Conservation (phyloP, 2,113 vertebrate genomes). For the Pholis gunnellus region DNA sequence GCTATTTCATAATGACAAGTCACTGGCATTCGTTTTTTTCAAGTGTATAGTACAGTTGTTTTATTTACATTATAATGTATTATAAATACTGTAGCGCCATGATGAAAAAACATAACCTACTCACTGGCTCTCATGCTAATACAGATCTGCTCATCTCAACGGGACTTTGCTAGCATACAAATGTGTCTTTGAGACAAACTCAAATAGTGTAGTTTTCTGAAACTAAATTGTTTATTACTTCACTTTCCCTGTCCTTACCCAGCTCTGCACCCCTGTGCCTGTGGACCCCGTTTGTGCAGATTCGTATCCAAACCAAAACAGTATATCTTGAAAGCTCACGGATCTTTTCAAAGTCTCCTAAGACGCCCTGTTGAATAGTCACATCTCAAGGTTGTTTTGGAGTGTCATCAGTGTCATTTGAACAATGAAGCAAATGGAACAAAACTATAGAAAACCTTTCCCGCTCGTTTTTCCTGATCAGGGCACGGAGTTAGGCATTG, state of each 20-base stretch:
- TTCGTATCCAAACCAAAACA: slow-evolving; percentile 36
- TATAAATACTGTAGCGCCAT: not conserved
- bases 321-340: slow-evolving; percentile 29
- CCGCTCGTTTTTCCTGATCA: slow-evolving; percentile 47
- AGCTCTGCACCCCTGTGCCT: slow-evolving; percentile 31
- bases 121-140: slow-evolving; percentile 12
- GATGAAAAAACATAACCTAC: slow-evolving; percentile 13
- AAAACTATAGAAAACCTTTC: slow-evolving; percentile 45
- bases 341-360: slow-evolving; percentile 40
- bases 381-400: slow-evolving; percentile 69
- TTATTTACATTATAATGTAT: slow-evolving; percentile 12
- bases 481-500: slow-evolving; percentile 41
- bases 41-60: not conserved
- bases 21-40: not conserved
- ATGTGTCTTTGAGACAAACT: slow-evolving; percentile 26
- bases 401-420: slow-evolving; percentile 55
- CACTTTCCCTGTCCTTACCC: slow-evolving; percentile 31
- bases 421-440: slow-evolving; percentile 48
- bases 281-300: slow-evolving; percentile 33
- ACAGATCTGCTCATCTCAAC: slow-evolving; percentile 23
- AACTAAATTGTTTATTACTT: slow-evolving; percentile 25
- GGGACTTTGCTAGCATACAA: slow-evolving; percentile 22
- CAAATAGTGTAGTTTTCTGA: slow-evolving; percentile 26
- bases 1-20: slow-evolving; percentile 6
- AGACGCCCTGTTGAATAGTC: slow-evolving; percentile 31